Conservation (phyloP, 2,113 vertebrate species). For the Lophotis ruficrista region DNA sequence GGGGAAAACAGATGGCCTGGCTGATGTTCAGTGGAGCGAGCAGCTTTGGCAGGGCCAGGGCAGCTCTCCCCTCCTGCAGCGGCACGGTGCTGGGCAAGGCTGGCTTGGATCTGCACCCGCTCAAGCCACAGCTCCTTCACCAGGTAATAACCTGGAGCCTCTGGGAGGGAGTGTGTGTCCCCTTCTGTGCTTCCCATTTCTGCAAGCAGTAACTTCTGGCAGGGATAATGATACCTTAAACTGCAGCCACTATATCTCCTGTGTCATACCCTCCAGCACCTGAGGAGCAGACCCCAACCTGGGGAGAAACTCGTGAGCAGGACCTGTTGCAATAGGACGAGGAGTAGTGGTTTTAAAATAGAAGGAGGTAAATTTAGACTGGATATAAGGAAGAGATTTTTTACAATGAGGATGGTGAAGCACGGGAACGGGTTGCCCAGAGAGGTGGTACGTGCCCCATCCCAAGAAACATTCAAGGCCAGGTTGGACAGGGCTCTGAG, state of each 20-base stretch:
- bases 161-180: neutral
- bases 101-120: neutral
- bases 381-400: too few species aligned
- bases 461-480: too few species aligned
- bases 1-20: neutral
- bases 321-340: too few species aligned
- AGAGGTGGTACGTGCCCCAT: too few species aligned
- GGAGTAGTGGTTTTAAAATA: too few species aligned
- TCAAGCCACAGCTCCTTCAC: neutral
- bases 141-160: neutral
- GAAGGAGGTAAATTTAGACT: too few species aligned
- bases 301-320: too few species aligned
- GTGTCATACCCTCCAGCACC: neutral
- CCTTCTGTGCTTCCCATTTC: neutral
- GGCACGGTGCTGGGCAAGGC: neutral
- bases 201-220: neutral
- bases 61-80: fast-evolving
- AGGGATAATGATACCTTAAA: neutral
- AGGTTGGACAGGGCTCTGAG: too few species aligned
- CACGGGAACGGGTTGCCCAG: too few species aligned
- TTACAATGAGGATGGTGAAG: too few species aligned
- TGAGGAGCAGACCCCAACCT: neutral
- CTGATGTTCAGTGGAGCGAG: neutral
- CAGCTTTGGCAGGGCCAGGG: neutral
- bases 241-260: neutral